Evolutionary conservation across 2,797 vertebrate genomes (phyloP), one percentile per base, ranked within the genome.

Genomic region (Florisuga fusca): DNA sequence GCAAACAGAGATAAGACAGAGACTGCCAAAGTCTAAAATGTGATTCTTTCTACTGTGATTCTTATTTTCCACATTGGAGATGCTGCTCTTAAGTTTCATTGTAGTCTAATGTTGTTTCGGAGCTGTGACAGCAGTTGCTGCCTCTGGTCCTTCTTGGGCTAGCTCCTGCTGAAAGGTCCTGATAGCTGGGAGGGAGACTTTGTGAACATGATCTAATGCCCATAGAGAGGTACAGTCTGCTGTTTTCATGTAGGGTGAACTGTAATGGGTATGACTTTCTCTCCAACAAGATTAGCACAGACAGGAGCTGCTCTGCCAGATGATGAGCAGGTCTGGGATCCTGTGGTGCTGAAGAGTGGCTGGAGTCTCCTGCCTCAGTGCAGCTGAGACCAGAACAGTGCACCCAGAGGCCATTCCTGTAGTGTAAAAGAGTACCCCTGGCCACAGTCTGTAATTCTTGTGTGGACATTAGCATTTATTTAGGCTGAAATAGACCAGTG

Each of bases 391-490:
- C 51, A 48, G 38, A 43, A 43, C 1, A 1, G 9, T 1, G 0
- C 1, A 1, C 25, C 29, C 33, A 33, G n/a, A 62, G 31, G 26
- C 43, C 45, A 6, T 43, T 84, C 15, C 51, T 0, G 1, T 38
- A 64, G 4, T 22, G 19, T 33, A 69, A 21, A 88, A 20, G 17
- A 62, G 17, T 17, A 62, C 5, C 21, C 6, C n/a, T 0, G 1
- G 25, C 45, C 45, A n/a, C 31, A 22, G 20, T 59, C 20, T 34
- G 16, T 22, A 36, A 29, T 54, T 54, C n/a, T 29, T 64, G 12
- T 16, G 26, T 53, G 16, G 33, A 21, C 15, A 10, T 58, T 36
- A 69, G 38, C 34, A 55, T 10, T 61, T 61, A 5, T 31, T 43
- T 25, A 63, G 34, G 22, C 7, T 57, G 22, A 72, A 77, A n/a